Base-by-base conservation (phyloP, 2,113 vertebrate genomes). In the Colinus virginianus region DNA sequence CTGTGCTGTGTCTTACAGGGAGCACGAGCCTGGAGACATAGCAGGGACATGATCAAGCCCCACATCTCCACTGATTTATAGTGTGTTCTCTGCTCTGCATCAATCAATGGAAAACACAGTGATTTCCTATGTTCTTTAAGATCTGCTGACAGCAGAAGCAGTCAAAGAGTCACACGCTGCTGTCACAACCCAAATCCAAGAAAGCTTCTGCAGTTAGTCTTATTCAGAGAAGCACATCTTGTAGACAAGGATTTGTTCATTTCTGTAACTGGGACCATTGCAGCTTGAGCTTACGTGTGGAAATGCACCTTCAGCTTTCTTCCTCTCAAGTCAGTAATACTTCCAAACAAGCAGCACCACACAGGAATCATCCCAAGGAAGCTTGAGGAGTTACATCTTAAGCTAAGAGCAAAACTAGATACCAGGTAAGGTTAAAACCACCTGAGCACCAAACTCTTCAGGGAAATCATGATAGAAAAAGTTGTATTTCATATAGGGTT, bases 111-210 rank as follows among this genome's bases (percentile, higher is more conserved):
- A 63, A 89, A 89, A 75, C 0, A 36, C 18, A n/a, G 16, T 4
- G 25, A 40, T 64, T 87, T 84, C 58, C 48, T 84, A 56, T n/a
- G 42, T 22, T 51, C 62, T 64, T 93, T 43, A 56, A 78, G 56
- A 70, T 12, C 34, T 78, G 56, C 51, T 59, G 80, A 48, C 42
- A 64, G 48, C 51, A 78, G 51, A 78, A 81, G 38, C 14, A 51
- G 19, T 1, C 0, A 12, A 38, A 42, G 28, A 71, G 7, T 42
- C 56, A 75, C 53, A 8, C 0, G 1, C 49, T 46, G 26, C 22
- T 69, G 48, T 43, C 2, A 0, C 30, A 30, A 71, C n/a, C 25
- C 59, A 32, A 77, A 61, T 18, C 81, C 36, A 69, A 49, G 78
- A 72, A 90, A 62, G 6, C 26, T 78, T n/a, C 43, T 87, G 8